phyloP scores from a whole-genome alignment of 2,797 vertebrate species.

The Falco peregrinus region DNA sequence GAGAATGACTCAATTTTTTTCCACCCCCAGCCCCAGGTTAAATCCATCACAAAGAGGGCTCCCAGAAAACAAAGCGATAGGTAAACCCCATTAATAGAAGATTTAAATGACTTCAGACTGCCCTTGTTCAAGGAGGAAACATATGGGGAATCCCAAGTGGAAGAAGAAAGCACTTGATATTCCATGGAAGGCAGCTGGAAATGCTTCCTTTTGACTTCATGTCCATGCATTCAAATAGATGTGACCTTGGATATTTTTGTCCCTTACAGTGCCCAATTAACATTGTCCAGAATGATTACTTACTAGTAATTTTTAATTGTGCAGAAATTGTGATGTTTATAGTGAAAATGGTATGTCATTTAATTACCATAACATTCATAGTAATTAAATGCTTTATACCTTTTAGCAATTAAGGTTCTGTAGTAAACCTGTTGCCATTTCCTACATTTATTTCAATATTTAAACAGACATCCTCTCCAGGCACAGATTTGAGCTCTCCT shows the following conservation, averaged over 20 bases:
- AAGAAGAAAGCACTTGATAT: constrained; percentile 64
- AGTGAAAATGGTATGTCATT: neutral
- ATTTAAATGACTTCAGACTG: constrained; percentile 67
- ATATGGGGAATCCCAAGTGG: constrained; percentile 68
- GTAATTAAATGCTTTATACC: constrained; percentile 43
- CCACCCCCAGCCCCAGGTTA: neutral
- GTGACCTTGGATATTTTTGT: constrained; percentile 51
- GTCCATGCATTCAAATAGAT: constrained; percentile 9
- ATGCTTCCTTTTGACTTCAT: constrained; percentile 29
- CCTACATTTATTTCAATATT: constrained; percentile 47
- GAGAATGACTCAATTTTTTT: constrained; percentile 3
- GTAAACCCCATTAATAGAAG: constrained; percentile 50
- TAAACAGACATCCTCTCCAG: neutral
- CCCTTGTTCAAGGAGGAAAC: constrained; percentile 62
- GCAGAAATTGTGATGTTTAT: neutral
- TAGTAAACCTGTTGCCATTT: constrained; percentile 44
- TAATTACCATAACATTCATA: constrained; percentile 14
- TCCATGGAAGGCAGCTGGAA: constrained; percentile 32
- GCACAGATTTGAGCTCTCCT: neutral
- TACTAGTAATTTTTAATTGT: constrained; percentile 40
- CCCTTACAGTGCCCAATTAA: constrained; percentile 30
- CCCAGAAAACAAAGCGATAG: constrained; percentile 28
- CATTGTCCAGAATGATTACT: neutral
- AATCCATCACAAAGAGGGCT: constrained; percentile 25
- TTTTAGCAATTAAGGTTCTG: neutral